phyloP scores from a whole-genome alignment of 2,888 invertebrate genomes.

The Eremobia ochroleuca region DNA sequence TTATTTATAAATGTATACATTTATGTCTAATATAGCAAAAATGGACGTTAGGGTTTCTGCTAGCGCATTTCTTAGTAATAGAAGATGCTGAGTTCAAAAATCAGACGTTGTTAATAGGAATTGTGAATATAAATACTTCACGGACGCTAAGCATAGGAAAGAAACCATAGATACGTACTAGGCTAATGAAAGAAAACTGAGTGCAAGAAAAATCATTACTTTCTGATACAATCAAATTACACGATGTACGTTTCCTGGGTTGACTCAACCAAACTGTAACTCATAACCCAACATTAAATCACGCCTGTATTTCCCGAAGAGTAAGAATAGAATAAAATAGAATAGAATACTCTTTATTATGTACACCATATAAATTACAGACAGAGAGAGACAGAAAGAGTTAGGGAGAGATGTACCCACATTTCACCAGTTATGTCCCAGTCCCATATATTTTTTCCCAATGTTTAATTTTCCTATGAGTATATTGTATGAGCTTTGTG shows the following conservation, averaged over 20 bases:
- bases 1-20: slow-evolving; percentile 65
- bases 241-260: background rate
- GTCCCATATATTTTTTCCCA: no score
- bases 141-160: background rate
- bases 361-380: no score
- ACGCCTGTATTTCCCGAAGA: no score
- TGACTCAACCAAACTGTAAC: slow-evolving; percentile 3
- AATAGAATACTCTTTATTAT: no score
- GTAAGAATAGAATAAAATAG: no score
- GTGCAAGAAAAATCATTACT: background rate
- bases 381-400: no score
- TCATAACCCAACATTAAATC: no score
- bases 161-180: background rate
- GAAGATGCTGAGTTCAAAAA: slow-evolving; percentile 41
- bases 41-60: slow-evolving; percentile 77
- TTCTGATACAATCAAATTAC: background rate
- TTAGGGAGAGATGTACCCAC: no score
- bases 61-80: slow-evolving; percentile 59
- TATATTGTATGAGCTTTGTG: no score
- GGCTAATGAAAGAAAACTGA: background rate
- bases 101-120: slow-evolving; percentile 27
- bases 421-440: no score
- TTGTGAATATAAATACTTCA: slow-evolving; percentile 13
- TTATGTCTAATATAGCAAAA: slow-evolving; percentile 70
- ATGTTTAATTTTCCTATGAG: no score